Evolutionary conservation across 2,113 vertebrate species (phyloP), one percentile per base, ranked within the genome.

Genomic region (Dasyprocta punctata): DNA sequence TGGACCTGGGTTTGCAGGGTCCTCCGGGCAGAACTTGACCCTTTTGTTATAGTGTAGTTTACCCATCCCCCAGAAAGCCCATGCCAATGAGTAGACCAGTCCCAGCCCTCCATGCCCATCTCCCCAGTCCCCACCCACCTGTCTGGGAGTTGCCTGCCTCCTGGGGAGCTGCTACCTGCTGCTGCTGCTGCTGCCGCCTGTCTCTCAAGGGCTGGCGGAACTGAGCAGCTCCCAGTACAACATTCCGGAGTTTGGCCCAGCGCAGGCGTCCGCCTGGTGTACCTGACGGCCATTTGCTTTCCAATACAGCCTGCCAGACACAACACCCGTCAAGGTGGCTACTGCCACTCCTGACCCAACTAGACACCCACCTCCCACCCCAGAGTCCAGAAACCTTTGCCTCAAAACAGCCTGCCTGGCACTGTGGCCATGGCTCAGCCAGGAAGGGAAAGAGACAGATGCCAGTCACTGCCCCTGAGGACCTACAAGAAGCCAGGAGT

Each of bases 201-300:
- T 99, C 98, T 47, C 98, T 97, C 97, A 99, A 98, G 67, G 99
- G 99, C 98, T 99, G 99, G 49, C 99, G 99, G 97, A 99, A 99
- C 96, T 99, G 99, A 36, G 99, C 99, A 2, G 99, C 99, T 1
- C 99, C 99, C 98, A 99, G 97, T n/a, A 99, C 98, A 24, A 99
- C 99, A 33, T 99, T 99, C 52, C 99, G 98, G 2, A 99, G 99
- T 98, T 99, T 99, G 96, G 99, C 99, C 99, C 99, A 99, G 94
- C 99, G 99, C 92, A 99, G 99, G 3, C 99, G 99, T 28, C 99
- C 99, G 0, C 99, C 98, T 60, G 99, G 99, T n/a, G 98, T 99
- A 75, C 99, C 99, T 1, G 99, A 99, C 0, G 99, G 99, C 99
- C 99, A 99, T 96, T 99, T 99, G 98, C 99, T 99, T 98, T 99